A percentile compares a stretch with the other conserved stretches of the same genome.
phyloP scores from a whole-genome alignment of 2,888 invertebrate species.

The Ctenicera cuprea region DNA sequence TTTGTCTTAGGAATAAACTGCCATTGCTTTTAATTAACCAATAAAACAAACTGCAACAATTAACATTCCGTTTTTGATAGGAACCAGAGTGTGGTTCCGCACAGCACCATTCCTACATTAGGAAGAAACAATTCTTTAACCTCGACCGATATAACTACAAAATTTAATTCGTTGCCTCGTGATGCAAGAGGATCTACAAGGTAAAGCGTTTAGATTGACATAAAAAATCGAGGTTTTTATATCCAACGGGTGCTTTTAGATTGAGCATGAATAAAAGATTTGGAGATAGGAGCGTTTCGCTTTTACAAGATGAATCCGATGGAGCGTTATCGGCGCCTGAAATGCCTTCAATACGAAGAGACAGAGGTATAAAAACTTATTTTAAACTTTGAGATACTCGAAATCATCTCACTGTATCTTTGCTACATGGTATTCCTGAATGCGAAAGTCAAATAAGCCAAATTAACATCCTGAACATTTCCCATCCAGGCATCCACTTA shows the following conservation, averaged over 20 bases:
- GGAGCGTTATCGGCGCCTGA: conserved; percentile 89
- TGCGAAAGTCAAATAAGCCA: conserved; percentile 13
- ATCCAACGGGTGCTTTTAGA: conserved; percentile 60
- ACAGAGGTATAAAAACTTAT: conserved; percentile 74
- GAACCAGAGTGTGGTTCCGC: conserved; percentile 70
- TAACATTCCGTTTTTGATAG: no score
- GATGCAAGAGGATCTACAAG: conserved; percentile 80
- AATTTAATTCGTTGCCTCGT: conserved; percentile 84
- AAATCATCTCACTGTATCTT: conserved; percentile 12
- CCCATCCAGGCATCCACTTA: conserved; percentile 44
- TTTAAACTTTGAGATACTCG: conserved; percentile 28
- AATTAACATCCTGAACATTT: conserved; percentile 31
- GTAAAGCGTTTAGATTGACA: conserved; percentile 65
- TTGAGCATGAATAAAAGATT: conserved; percentile 73
- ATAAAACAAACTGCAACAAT: no score
- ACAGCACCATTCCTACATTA: conserved; percentile 72
- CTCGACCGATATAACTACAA: conserved; percentile 78
- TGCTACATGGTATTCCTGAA: neutral
- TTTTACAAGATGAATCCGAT: conserved; percentile 85
- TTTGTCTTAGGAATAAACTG: no score
- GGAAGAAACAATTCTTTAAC: conserved; percentile 72
- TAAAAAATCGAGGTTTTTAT: conserved; percentile 41
- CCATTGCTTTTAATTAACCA: no score
- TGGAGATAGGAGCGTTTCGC: conserved; percentile 74
- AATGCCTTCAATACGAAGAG: conserved; percentile 80